Percentiles rank a stretch among this genome's conserved stretches.
Conservation (phyloP, 2,888 invertebrate species). For the Protula sp. region DNA sequence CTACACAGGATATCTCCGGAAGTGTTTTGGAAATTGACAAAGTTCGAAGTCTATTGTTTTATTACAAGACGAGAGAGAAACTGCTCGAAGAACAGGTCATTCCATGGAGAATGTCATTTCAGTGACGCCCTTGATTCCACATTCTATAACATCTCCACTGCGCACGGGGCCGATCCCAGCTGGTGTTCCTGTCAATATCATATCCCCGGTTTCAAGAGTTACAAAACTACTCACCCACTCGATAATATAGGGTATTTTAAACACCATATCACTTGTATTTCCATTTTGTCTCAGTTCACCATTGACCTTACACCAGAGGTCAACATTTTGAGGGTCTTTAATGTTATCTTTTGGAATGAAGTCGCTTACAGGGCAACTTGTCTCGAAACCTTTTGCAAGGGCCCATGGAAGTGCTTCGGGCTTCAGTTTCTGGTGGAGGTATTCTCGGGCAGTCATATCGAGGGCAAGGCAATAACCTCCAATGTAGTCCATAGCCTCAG, state of each 20-base stretch:
- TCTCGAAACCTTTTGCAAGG: slow-evolving; percentile 73
- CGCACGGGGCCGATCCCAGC: slow-evolving; percentile 63
- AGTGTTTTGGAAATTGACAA: too few species aligned
- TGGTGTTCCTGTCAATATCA: slow-evolving; percentile 72
- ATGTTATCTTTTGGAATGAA: slow-evolving; percentile 58
- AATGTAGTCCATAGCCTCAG: slow-evolving; percentile 60
- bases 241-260: slow-evolving; percentile 63
- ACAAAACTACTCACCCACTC: slow-evolving; percentile 65
- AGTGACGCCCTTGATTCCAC: slow-evolving; percentile 55
- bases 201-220: slow-evolving; percentile 68
- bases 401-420: slow-evolving; percentile 68
- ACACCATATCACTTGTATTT: slow-evolving; percentile 67
- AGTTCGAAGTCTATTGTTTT: too few species aligned
- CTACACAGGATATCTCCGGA: too few species aligned
- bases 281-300: slow-evolving; percentile 61
- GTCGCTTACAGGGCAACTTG: slow-evolving; percentile 68
- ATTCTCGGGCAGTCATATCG: slow-evolving; percentile 67
- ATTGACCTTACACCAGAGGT: slow-evolving; percentile 57
- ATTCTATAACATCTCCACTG: slow-evolving; percentile 64
- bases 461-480: slow-evolving; percentile 69
- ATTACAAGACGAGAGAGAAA: too few species aligned
- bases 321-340: slow-evolving; percentile 33
- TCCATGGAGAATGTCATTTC: slow-evolving; percentile 36
- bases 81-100: too few species aligned
- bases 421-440: slow-evolving; percentile 51